These are phyloP conservation scores for Drosophila obscura DNA, from an alignment of 1,140 invertebrate genomes.

Conservation along the genomic window DNA sequence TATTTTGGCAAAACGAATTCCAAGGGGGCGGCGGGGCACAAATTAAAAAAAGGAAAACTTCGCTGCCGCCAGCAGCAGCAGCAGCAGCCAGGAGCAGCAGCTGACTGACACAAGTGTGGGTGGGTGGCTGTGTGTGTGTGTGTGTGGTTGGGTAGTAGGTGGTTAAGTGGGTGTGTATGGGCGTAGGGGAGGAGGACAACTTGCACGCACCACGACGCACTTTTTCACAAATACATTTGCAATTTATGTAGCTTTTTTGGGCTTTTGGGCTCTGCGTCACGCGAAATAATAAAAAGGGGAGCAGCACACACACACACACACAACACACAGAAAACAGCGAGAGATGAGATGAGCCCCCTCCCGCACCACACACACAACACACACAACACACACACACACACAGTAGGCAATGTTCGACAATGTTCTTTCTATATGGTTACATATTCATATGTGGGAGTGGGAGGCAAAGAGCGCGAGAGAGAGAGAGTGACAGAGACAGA, in stretches of 20 bases:
- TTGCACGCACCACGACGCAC: slow-evolving; percentile 61
- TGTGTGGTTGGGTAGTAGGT: not conserved
- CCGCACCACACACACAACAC: not conserved
- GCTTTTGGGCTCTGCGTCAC: slow-evolving; percentile 31
- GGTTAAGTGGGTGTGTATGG: not conserved
- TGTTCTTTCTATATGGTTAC: slow-evolving; percentile 62
- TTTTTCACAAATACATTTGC: slow-evolving; percentile 67
- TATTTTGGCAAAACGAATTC: slow-evolving; percentile 35
- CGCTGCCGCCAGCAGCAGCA: not conserved
- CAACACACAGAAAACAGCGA: too few species aligned
- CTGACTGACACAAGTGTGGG: too few species aligned
- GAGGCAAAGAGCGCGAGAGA: not conserved
- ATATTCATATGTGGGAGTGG: slow-evolving; percentile 50
- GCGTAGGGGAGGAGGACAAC: not conserved
- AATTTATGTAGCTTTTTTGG: slow-evolving; percentile 61
- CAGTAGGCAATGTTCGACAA: slow-evolving; percentile 41
- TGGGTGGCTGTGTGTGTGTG: too few species aligned
- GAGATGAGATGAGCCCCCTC: not conserved
- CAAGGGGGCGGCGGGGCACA: slow-evolving; percentile 15
- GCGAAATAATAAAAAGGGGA: slow-evolving; percentile 60
- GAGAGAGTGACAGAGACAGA: slow-evolving; percentile 10
- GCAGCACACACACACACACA: slow-evolving; percentile 15
- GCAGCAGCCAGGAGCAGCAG: too few species aligned
- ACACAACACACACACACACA: slow-evolving; percentile 8
- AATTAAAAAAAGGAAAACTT: slow-evolving; percentile 48